Percentiles rank a stretch among this genome's conserved stretches.
Evolutionary conservation across 2,113 vertebrate genomes (phyloP).

Genomic region (Leucopsar rothschildi): DNA sequence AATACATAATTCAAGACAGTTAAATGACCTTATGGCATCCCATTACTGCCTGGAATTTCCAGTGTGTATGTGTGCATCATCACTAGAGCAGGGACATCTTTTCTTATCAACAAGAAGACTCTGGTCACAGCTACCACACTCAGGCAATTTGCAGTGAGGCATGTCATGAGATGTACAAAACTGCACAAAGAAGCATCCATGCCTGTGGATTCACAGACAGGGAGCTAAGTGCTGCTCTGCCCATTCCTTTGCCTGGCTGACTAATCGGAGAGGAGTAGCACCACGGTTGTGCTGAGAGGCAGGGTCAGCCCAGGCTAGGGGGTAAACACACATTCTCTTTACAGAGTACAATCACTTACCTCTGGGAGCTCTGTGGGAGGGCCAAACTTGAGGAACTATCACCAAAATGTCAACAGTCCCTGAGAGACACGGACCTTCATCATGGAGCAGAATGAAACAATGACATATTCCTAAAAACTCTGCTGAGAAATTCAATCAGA

Average conservation of each 20-base stretch:
- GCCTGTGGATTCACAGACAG: neutral
- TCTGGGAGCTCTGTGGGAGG: neutral
- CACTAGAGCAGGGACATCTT: neutral
- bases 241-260: neutral
- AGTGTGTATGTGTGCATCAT: neutral
- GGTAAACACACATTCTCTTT: neutral
- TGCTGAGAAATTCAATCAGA: neutral
- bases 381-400: neutral
- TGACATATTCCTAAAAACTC: slow-evolving; percentile 5
- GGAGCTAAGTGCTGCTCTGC: neutral
- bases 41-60: neutral
- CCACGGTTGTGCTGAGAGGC: neutral
- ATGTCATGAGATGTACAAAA: rapidly evolving
- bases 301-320: neutral
- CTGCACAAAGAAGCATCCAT: neutral
- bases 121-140: neutral
- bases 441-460: neutral
- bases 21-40: neutral
- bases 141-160: neutral
- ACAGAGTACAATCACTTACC: neutral
- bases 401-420: slow-evolving; percentile 31
- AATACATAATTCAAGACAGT: neutral
- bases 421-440: neutral
- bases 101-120: neutral
- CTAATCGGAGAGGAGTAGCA: neutral